Evolutionary conservation across 2,113 vertebrate species (phyloP).

Genomic region (Platysternon megacephalum): DNA sequence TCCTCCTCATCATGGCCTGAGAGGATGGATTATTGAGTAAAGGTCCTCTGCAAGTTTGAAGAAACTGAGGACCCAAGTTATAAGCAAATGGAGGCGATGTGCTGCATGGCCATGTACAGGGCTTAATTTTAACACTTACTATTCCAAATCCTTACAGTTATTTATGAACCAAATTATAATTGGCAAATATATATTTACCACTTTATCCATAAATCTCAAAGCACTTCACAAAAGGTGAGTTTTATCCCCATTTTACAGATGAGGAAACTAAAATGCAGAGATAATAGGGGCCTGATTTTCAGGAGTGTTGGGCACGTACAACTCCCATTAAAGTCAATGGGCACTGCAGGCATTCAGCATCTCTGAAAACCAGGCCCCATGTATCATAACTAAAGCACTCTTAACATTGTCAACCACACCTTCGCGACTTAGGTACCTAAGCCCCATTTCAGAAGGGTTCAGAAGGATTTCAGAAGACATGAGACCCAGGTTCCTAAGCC

Average conservation of each 20-base stretch:
- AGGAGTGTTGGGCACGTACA: not conserved
- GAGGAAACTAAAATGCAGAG: not conserved
- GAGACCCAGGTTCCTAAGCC: not conserved
- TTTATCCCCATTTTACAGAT: not conserved
- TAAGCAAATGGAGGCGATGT: not conserved
- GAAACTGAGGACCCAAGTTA: not conserved
- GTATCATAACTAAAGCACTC: not conserved
- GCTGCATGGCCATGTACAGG: accelerated
- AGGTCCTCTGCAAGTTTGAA: not conserved
- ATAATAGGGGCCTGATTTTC: not conserved
- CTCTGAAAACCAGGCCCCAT: not conserved
- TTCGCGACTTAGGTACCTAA: too few relatives aligned
- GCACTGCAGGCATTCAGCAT: not conserved
- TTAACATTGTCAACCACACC: not conserved
- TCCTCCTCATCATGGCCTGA: not conserved
- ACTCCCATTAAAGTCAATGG: not conserved
- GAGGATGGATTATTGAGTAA: not conserved
- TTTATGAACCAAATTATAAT: not conserved
- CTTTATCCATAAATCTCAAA: not conserved
- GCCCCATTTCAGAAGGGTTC: not conserved
- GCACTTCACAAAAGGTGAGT: not conserved
- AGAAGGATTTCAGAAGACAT: not conserved
- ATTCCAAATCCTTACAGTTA: not conserved
- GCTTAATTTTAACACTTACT: not conserved
- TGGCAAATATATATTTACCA: not conserved